phyloP scores from a whole-genome alignment of 1,140 invertebrate species.

The Macrotrachela quadricornifera region DNA sequence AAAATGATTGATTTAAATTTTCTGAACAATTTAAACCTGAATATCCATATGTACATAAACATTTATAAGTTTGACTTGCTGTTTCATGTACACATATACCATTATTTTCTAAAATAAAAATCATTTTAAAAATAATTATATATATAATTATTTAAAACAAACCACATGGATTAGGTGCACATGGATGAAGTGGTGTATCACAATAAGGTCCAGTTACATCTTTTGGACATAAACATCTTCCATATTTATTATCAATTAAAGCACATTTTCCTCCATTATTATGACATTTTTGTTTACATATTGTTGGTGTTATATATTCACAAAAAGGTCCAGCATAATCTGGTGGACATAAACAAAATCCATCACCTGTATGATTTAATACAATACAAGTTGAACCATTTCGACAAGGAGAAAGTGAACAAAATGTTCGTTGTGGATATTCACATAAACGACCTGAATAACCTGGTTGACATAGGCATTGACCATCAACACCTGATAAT shows the following conservation, averaged over 20 bases:
- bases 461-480: constrained; percentile 37
- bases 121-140: neutral
- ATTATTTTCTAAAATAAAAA: neutral
- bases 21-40: constrained; percentile 36
- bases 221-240: neutral
- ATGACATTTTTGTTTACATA: constrained; percentile 1
- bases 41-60: constrained; percentile 17
- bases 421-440: constrained; percentile 21
- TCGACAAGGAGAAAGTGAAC: constrained; percentile 23
- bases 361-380: neutral
- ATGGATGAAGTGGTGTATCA: constrained; percentile 67
- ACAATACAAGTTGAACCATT: constrained; percentile 18
- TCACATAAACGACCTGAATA: constrained; percentile 39
- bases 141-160: neutral
- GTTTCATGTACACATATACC: constrained; percentile 3
- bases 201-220: constrained; percentile 36
- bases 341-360: neutral
- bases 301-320: neutral
- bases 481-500: neutral
- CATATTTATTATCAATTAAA: neutral
- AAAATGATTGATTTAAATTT: constrained; percentile 32
- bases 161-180: constrained; percentile 12
- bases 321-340: neutral
- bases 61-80: constrained; percentile 47
- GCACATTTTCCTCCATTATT: constrained; percentile 5